Evolutionary conservation across 2,888 invertebrate genomes (phyloP).

Genomic region (Taenaris catops): DNA sequence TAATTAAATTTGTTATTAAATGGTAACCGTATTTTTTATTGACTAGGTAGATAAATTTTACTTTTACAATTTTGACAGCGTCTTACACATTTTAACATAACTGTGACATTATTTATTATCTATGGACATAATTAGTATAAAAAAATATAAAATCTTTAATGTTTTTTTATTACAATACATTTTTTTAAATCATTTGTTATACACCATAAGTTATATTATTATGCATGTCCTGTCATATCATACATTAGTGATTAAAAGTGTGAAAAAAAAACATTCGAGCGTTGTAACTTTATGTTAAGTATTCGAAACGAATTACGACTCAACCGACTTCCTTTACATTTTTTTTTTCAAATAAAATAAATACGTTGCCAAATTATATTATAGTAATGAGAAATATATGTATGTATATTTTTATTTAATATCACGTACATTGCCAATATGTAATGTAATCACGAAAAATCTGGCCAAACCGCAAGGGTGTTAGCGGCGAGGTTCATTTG

Average conservation of each 20-base stretch:
- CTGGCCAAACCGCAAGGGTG: conserved; percentile 57
- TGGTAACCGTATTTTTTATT: conserved; percentile 1
- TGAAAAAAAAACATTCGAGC: conserved; percentile 46
- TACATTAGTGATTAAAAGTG: conserved; percentile 15
- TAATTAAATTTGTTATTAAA: background rate
- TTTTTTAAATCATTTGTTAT: background rate
- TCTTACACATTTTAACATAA: no score
- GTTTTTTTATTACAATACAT: background rate
- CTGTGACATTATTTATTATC: no score
- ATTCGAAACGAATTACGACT: conserved; percentile 66
- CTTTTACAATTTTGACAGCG: conserved; percentile 8
- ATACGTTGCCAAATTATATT: background rate
- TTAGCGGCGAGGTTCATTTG: conserved; percentile 47
- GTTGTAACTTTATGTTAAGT: conserved; percentile 47
- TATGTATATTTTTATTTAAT: background rate
- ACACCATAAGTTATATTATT: background rate
- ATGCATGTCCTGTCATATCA: conserved; percentile 3
- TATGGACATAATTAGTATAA: background rate
- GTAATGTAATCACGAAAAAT: conserved; percentile 35
- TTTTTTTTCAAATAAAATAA: no score
- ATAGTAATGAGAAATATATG: background rate
- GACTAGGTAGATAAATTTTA: background rate
- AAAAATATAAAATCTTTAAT: background rate
- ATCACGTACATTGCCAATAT: background rate
- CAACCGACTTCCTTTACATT: conserved; percentile 64